phyloP scores from a whole-genome alignment of 2,113 vertebrate species.

The Microcebus tavaratra region DNA sequence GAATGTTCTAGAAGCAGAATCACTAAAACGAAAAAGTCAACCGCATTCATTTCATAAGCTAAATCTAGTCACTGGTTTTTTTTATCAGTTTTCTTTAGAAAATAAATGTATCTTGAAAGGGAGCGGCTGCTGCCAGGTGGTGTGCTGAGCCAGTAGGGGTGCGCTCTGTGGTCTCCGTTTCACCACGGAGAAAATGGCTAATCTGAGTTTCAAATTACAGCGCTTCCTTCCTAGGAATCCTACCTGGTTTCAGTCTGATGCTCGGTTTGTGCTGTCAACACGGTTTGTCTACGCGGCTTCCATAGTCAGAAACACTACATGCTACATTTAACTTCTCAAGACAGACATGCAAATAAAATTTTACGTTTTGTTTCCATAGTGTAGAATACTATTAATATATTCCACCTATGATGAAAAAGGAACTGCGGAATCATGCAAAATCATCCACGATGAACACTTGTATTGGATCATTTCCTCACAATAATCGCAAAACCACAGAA shows the following conservation, averaged over 20 bases:
- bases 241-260: not conserved
- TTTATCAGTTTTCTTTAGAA: constrained; percentile 47
- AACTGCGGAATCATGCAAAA: not conserved
- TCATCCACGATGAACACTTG: accelerated
- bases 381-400: not conserved
- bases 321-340: not conserved
- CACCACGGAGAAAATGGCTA: constrained; percentile 49
- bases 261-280: not conserved
- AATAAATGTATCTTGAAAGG: constrained; percentile 11
- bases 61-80: not conserved
- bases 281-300: not conserved
- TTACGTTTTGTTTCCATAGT: not conserved
- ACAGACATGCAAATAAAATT: not conserved
- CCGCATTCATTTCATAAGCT: not conserved
- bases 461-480: not conserved
- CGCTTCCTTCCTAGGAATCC: not conserved
- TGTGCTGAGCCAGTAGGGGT: not conserved
- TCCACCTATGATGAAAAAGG: not conserved
- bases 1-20: not conserved
- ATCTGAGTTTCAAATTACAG: constrained; percentile 61
- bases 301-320: not conserved
- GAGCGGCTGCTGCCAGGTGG: not conserved
- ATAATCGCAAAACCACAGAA: not conserved
- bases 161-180: constrained; percentile 37
- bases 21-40: not conserved